A percentile compares a stretch with the other conserved stretches of the same genome.
phyloP scores from a whole-genome alignment of 2,888 invertebrate species.

The Stenodera caucasica region DNA sequence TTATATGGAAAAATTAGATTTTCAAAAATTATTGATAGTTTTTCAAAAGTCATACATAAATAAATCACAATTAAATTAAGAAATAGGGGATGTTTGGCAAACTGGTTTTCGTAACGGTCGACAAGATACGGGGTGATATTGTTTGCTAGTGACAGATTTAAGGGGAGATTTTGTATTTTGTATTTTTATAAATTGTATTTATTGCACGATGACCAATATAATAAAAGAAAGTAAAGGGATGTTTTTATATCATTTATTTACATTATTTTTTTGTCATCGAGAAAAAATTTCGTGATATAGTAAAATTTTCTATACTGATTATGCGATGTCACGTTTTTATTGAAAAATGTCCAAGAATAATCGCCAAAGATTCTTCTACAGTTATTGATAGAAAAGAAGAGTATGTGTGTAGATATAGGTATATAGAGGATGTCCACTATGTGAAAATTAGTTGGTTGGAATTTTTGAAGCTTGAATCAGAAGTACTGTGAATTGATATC shows the following conservation, averaged over 20 bases:
- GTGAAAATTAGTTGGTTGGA: no score
- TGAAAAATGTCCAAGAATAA: constrained; percentile 26
- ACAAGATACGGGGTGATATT: constrained; percentile 34
- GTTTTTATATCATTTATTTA: no score
- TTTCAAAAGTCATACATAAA: constrained; percentile 30
- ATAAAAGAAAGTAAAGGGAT: no score
- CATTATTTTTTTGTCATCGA: no score
- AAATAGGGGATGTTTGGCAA: constrained; percentile 35
- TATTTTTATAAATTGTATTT: constrained; percentile 14
- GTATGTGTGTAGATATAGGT: constrained; percentile 25
- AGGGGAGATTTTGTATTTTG: constrained; percentile 30
- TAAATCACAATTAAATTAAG: constrained; percentile 45
- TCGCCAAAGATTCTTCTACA: constrained; percentile 9
- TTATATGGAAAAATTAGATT: background rate
- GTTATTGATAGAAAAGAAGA: constrained; percentile 19
- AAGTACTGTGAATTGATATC: no score
- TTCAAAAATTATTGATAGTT: no score
- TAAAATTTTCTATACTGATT: constrained; percentile 42
- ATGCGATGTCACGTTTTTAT: constrained; percentile 49
- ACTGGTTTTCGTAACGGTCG: constrained; percentile 38
- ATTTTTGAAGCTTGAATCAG: no score
- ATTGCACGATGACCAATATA: background rate
- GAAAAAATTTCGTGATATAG: no score
- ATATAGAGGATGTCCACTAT: no score
- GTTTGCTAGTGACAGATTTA: constrained; percentile 41